Base-by-base conservation (phyloP, 2,888 invertebrate species). In the Arenicola marina region DNA sequence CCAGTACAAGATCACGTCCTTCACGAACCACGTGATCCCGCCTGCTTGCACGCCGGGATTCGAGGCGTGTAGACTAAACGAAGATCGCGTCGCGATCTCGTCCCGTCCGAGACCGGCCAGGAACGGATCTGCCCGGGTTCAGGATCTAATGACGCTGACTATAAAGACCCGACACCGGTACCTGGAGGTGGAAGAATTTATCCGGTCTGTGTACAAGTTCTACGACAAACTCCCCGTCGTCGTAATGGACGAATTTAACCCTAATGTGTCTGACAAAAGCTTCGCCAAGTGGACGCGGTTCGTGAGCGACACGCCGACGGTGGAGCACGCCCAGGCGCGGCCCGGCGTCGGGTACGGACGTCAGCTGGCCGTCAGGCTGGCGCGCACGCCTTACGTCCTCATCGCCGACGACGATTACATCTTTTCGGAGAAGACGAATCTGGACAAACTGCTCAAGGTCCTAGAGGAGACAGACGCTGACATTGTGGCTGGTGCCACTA, bases 331-430 rank as follows among this genome's bases (percentile, higher is more conserved):
- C 21, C 31, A 56, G 33, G 32, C 34, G 18, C 31, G 18, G 32
- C 45, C 55, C 24, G 61, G 61, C 18, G 57, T 60, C n/a, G 61
- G 61, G 3, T 32, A 32, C 18, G 61, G 61, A n/a, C 38, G 61
- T 18, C 38, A 57, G 56, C 15, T 56, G 32, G 61, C 55, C 4
- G 31, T 44, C 15, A 24, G 4, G 48, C n/a, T 60, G 26, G 24
- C 48, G 2, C 24, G n/a, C 24, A 60, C 61, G 24, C n/a, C 26
- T 4, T 60, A 56, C 33, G 44, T 48, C 4, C 26, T 60, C n/a
- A 32, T 56, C 18, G 29, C 34, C 4, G 61, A 60, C 24, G 61
- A 60, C 26, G 61, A 60, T 26, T 56, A 51, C 26, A 38, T 45
- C 4, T 46, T 60, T 26, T 51, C 45, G 3, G 26, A 28, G 21